Evolutionary conservation across 30 jellyfish, hydroid and myxozoan species (phyloP).

Genomic region (Hydractinia symbiolongicarpus): DNA sequence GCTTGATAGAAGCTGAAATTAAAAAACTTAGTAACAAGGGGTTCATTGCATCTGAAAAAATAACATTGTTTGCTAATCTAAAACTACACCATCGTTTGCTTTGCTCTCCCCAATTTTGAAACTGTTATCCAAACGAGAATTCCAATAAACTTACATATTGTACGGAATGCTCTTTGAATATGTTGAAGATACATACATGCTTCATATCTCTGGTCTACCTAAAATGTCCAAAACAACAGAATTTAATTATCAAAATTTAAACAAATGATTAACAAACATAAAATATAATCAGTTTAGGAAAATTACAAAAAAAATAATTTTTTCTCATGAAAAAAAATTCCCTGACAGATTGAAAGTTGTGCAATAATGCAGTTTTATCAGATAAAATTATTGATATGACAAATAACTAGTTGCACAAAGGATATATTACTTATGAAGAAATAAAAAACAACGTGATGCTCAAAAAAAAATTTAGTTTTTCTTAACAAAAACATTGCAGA

Average conservation of each 20-base stretch:
- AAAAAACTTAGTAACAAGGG: neutral
- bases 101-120: neutral
- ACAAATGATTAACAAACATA: neutral
- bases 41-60: neutral
- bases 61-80: neutral
- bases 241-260: neutral
- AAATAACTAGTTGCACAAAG: no score
- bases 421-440: no score
- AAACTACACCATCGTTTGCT: neutral
- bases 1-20: constrained; percentile 57
- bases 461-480: no score
- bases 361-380: no score
- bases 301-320: no score
- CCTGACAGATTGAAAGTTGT: no score
- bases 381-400: no score
- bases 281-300: no score
- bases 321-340: no score
- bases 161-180: constrained; percentile 51
- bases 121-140: neutral
- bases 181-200: constrained; percentile 66
- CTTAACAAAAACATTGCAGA: no score
- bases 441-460: no score
- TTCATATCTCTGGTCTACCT: constrained; percentile 90
- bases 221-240: neutral
- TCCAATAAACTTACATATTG: constrained; percentile 39